phyloP scores from a whole-genome alignment of 2,797 vertebrate species.

The Chrosomus eos region DNA sequence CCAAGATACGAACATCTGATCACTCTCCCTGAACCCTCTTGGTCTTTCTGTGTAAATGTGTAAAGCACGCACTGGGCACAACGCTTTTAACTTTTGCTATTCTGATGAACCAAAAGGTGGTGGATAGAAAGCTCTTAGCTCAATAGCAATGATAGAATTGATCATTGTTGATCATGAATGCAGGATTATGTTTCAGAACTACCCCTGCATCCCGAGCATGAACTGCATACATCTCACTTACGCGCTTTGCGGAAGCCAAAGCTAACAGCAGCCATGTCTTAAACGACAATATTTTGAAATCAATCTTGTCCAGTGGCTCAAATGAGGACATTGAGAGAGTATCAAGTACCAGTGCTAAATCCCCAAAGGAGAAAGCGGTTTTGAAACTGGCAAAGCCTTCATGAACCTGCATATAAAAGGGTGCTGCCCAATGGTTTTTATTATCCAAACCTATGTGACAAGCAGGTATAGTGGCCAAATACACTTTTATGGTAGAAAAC shows the following conservation, averaged over 20 bases:
- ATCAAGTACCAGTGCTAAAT: background rate
- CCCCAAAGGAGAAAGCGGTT: background rate
- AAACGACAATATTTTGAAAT: background rate
- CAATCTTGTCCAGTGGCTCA: background rate
- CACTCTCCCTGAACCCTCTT: background rate
- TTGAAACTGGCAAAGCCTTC: background rate
- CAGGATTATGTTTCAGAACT: background rate
- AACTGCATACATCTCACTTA: too few species aligned
- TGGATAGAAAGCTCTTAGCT: background rate
- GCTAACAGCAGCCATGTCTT: too few species aligned
- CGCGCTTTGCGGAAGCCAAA: too few species aligned
- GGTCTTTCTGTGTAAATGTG: background rate
- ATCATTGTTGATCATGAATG: background rate
- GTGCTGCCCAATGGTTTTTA: too few species aligned
- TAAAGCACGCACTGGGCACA: background rate
- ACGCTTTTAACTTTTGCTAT: background rate
- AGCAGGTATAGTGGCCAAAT: background rate
- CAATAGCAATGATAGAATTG: background rate
- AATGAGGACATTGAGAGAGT: background rate
- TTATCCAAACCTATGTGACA: background rate
- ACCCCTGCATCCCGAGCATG: too few species aligned
- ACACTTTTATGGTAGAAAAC: conserved; percentile 19
- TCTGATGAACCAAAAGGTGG: background rate
- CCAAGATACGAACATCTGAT: conserved; percentile 31
- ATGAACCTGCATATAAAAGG: too few species aligned